phyloP scores from a whole-genome alignment of 2,888 invertebrate species.

The Eurytoma californica region DNA sequence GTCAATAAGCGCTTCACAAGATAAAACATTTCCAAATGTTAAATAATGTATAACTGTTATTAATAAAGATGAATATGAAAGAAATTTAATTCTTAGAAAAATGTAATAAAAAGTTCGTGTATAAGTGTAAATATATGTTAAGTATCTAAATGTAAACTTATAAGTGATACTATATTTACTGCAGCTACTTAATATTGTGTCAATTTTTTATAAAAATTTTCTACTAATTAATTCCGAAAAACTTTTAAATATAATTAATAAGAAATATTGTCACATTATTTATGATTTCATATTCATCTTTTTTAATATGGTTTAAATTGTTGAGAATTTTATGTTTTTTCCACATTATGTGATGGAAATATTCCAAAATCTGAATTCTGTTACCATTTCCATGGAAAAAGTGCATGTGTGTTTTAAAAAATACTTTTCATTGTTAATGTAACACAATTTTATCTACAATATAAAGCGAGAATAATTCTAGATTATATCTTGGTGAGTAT shows the following conservation, averaged over 20 bases:
- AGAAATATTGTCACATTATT: neutral
- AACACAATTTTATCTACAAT: conserved; percentile 1
- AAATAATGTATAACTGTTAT: conserved; percentile 35
- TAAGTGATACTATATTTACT: too few relatives aligned
- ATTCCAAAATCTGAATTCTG: neutral
- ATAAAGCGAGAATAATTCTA: neutral
- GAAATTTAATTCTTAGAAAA: neutral
- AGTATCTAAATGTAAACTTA: too few relatives aligned
- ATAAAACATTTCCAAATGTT: conserved; percentile 36
- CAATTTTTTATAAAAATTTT: too few relatives aligned
- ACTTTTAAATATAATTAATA: neutral
- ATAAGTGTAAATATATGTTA: too few relatives aligned
- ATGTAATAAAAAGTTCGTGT: neutral
- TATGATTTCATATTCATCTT: conserved; percentile 38
- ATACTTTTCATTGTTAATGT: neutral
- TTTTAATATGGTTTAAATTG: conserved; percentile 2
- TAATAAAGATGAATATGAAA: conserved; percentile 47
- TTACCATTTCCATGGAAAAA: too few relatives aligned
- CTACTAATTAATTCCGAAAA: too few relatives aligned
- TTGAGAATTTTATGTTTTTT: neutral
- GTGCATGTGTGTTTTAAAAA: neutral
- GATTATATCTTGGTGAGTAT: neutral
- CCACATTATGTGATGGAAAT: neutral
- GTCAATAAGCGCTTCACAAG: conserved; percentile 23
- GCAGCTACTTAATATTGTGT: too few relatives aligned